Conservation (phyloP, 2,888 invertebrate species). For the Tinea semifulvella region DNA sequence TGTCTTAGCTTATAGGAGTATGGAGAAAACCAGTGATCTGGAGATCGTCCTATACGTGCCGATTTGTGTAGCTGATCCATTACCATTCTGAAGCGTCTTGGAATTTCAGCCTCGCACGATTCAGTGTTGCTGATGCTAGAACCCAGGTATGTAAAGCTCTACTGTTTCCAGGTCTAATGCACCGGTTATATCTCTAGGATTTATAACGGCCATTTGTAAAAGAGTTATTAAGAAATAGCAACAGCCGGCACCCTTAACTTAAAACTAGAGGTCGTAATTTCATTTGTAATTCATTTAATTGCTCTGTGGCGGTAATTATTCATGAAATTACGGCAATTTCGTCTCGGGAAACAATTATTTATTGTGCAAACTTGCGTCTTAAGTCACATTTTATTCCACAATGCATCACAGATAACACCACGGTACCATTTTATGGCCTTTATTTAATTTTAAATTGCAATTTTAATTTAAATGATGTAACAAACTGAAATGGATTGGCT, state of each 20-base stretch:
- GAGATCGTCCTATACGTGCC: too few relatives aligned
- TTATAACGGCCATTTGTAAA: constrained; percentile 2
- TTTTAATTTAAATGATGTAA: constrained; percentile 6
- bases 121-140: too few relatives aligned
- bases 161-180: too few relatives aligned
- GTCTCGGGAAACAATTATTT: constrained; percentile 64
- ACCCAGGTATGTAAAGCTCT: too few relatives aligned
- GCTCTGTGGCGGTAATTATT: constrained; percentile 66
- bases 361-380: constrained; percentile 63
- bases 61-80: too few relatives aligned
- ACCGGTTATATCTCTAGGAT: neutral
- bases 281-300: constrained; percentile 65
- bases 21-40: too few relatives aligned
- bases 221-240: constrained; percentile 27
- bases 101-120: too few relatives aligned
- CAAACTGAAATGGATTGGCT: neutral
- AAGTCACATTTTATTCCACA: constrained; percentile 63
- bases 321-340: constrained; percentile 68
- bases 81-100: too few relatives aligned
- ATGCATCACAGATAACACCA: constrained; percentile 51
- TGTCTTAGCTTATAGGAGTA: too few relatives aligned
- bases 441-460: constrained; percentile 12
- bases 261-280: constrained; percentile 63
- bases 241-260: constrained; percentile 54
- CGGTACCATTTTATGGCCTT: neutral